Evolutionary conservation across 2,888 invertebrate species (phyloP).

Genomic region (Mythimna albipuncta): DNA sequence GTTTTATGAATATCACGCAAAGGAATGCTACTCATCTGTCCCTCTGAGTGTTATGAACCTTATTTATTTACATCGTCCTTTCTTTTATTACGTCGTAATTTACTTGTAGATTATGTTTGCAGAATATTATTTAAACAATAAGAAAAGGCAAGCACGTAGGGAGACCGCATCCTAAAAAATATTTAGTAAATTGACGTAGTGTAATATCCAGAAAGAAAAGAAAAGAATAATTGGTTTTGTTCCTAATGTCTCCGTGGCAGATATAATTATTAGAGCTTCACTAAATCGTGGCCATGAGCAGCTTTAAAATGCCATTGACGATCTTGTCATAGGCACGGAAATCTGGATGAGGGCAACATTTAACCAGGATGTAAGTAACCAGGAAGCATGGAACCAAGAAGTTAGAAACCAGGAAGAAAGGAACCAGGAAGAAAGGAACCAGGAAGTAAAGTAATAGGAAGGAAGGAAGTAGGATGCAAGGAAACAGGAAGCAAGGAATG

Average conservation of each 20-base stretch:
- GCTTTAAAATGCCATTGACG: not conserved
- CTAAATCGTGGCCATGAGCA: not conserved
- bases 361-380: too few relatives aligned
- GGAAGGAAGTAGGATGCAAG: too few relatives aligned
- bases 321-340: not conserved
- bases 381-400: too few relatives aligned
- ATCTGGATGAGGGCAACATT: not conserved
- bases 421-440: too few relatives aligned
- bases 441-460: too few relatives aligned
- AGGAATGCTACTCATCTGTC: slow-evolving; percentile 53
- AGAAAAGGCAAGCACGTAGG: not conserved
- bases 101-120: slow-evolving; percentile 6
- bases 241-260: too few relatives aligned
- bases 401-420: too few relatives aligned
- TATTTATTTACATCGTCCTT: slow-evolving; percentile 30
- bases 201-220: too few relatives aligned
- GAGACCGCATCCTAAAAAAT: not conserved
- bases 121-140: not conserved
- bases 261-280: too few relatives aligned
- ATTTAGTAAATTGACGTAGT: too few relatives aligned
- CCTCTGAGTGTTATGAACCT: not conserved
- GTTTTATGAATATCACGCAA: slow-evolving; percentile 55
- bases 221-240: too few relatives aligned
- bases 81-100: slow-evolving; percentile 18
- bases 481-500: too few relatives aligned